Base-by-base conservation (phyloP, 2,888 invertebrate species). In the Metacarcinus magister region DNA sequence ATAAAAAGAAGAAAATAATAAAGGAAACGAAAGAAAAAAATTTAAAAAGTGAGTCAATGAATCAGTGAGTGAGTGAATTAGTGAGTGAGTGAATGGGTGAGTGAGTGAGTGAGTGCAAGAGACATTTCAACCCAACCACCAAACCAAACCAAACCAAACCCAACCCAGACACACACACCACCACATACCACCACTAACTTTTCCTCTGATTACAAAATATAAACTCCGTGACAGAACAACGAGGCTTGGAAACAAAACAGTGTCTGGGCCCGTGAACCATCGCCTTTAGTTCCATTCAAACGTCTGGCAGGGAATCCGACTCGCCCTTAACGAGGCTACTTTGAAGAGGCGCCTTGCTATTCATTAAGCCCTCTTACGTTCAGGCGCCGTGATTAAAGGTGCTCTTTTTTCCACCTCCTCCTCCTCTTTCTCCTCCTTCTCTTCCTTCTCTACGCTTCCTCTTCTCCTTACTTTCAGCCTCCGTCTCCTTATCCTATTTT, bases 251-350 rank as follows among this genome's bases (percentile, higher is more conserved):
- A 94, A 95, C 90, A 90, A 95, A 94, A 95, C 94, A 94, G 94
- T 91, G 94, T 95, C 92, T 89, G 91, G 91, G 89, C 91, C 39
- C 93, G 60, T 90, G 95, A 94, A 93, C 43, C 93, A 75, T 95
- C 95, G 95, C 75, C 94, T 95, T 94, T 94, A 94, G 91, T 91
- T 91, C 95, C 94, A 94, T 95, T 94, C 91, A 95, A 95, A 94
- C 94, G 94, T 94, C 94, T 89, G 89, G 94, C 90, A 91, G 94
- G 44, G 94, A 94, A 95, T 94, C 94, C 94, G 60, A 95, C 91
- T 91, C 91, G 39, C 48, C 54, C 60, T 94, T 94, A 94, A 95
- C 91, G 94, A 94, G 90, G 90, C 94, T 67, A 95, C 92, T 92
- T 92, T 92, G 67, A 75, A 95, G 95, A 92, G 92, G 92, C 92